Conservation (phyloP, 2,797 vertebrate genomes). For the Erpetoichthys calabaricus region DNA sequence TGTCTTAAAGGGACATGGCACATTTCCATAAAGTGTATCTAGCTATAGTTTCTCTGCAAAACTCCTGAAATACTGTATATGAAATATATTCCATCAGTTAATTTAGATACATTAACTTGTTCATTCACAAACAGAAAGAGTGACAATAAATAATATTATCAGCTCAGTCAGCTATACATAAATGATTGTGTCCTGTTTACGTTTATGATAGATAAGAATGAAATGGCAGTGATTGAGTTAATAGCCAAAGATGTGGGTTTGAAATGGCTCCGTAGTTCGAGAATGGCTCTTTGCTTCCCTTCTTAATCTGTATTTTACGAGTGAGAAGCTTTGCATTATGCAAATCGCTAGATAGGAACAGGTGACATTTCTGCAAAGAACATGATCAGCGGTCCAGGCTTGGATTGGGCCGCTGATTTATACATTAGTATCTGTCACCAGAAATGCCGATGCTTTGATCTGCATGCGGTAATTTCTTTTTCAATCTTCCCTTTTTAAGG, state of each 20-base stretch:
- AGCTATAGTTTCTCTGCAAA: neutral
- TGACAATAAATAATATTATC: conserved; percentile 21
- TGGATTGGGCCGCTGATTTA: conserved; percentile 87
- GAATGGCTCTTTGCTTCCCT: conserved; percentile 81
- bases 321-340: conserved; percentile 99
- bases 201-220: conserved; percentile 15
- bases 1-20: no score
- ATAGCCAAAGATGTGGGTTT: conserved; percentile 57
- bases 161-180: conserved; percentile 21
- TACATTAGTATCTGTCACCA: conserved; percentile 98
- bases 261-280: conserved; percentile 86
- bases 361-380: conserved; percentile 98
- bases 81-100: conserved; percentile 8
- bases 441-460: conserved; percentile 58
- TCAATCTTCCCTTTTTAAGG: conserved; percentile 54
- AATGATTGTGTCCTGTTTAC: conserved; percentile 32
- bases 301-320: conserved; percentile 99
- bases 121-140: conserved; percentile 16
- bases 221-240: conserved; percentile 59
- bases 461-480: conserved; percentile 50
- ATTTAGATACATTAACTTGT: conserved; percentile 26
- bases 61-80: neutral
- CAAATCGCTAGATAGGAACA: conserved; percentile 99
- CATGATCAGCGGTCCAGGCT: conserved; percentile 76
- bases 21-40: no score